Percentiles rank a stretch among this genome's conserved stretches.
Conservation (phyloP, 2,888 invertebrate species). For the Andricus curvator region DNA sequence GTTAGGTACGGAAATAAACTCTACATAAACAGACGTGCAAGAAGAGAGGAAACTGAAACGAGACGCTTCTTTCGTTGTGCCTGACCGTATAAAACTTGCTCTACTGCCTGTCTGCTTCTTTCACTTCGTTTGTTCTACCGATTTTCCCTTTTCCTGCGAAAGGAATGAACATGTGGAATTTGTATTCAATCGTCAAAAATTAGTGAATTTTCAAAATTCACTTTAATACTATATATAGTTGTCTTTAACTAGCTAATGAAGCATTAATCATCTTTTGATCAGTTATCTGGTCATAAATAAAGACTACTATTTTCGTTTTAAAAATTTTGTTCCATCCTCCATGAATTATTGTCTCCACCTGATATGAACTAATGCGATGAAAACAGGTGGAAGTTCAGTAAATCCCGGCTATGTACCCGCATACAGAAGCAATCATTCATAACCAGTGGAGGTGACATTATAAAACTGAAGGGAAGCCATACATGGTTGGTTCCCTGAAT, state of each 20-base stretch:
- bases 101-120: slow-evolving; percentile 15
- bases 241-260: no score
- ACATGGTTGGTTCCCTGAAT: background rate
- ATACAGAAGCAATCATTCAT: background rate
- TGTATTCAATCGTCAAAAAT: background rate
- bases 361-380: background rate
- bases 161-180: background rate
- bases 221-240: no score
- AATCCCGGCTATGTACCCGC: background rate
- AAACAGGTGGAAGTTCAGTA: background rate
- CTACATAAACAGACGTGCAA: background rate
- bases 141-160: background rate
- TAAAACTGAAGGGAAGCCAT: background rate
- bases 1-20: background rate
- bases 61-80: background rate
- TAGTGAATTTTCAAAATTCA: background rate
- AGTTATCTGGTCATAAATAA: background rate
- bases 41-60: slow-evolving; percentile 4
- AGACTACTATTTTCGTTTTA: background rate
- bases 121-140: slow-evolving; percentile 18
- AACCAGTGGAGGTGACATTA: background rate
- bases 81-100: slow-evolving; percentile 27
- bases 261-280: background rate
- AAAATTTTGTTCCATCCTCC: background rate
- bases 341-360: background rate